Conservation (phyloP, 2,888 invertebrate species). For the Acanthococcus lagerstroemiae region DNA sequence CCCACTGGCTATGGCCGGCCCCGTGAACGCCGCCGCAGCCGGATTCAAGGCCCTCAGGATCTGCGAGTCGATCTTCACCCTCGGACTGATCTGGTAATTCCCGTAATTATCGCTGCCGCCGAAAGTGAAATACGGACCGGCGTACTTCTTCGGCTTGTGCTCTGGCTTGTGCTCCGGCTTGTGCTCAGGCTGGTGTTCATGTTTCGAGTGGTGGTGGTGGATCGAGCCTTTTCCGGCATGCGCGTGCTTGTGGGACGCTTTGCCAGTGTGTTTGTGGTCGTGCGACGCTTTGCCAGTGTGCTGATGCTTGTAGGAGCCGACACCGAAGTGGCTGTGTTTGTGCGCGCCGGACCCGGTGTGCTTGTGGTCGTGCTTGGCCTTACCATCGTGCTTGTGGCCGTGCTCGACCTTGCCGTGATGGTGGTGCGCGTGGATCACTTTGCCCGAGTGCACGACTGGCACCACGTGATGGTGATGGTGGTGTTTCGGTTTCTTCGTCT, state of each 20-base stretch:
- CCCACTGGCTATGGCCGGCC: not conserved
- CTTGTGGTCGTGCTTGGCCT: constrained; percentile 31
- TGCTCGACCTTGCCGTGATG: constrained; percentile 33
- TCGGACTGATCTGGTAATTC: not conserved
- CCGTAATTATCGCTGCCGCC: not conserved
- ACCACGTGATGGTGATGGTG: constrained; percentile 19
- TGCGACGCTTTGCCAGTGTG: not conserved
- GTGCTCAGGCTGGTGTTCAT: constrained; percentile 1
- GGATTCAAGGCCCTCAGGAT: constrained; percentile 1
- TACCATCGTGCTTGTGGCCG: constrained; percentile 32
- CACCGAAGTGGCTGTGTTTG: constrained; percentile 30
- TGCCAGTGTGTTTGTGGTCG: constrained; percentile 7
- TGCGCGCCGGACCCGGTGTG: constrained; percentile 21
- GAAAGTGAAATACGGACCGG: not conserved
- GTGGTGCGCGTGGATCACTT: constrained; percentile 33
- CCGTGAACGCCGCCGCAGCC: not conserved
- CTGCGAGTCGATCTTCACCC: not conserved
- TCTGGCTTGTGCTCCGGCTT: not conserved
- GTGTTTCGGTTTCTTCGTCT: constrained; percentile 16
- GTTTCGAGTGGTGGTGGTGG: not conserved
- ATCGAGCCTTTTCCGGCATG: constrained; percentile 1
- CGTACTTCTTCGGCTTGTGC: not conserved
- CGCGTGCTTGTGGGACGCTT: not conserved
- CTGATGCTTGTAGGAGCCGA: constrained; percentile 22
- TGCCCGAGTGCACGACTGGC: constrained; percentile 32